Conservation (phyloP, 2,113 vertebrate species). For the Ellobius talpinus region DNA sequence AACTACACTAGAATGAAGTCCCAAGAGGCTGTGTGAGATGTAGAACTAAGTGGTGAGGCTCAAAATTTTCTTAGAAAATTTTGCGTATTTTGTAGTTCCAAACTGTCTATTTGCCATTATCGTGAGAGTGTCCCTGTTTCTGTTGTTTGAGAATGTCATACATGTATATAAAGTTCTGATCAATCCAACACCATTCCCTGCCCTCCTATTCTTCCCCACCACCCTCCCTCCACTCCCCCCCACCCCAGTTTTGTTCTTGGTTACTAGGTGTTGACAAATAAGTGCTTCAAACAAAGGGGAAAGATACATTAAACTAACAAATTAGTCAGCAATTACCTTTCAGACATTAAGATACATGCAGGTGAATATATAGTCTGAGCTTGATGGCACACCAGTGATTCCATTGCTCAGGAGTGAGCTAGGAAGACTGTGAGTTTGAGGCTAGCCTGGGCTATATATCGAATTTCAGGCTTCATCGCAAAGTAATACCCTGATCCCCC, state of each 20-base stretch:
- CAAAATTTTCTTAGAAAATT: not conserved
- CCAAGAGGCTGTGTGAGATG: not conserved
- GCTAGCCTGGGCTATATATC: not conserved
- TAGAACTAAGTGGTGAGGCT: not conserved
- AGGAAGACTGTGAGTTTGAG: not conserved
- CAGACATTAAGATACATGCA: not conserved
- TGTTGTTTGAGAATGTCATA: not conserved
- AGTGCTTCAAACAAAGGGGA: conserved; percentile 16
- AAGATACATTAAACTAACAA: not conserved
- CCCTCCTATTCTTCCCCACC: not conserved
- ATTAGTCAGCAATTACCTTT: not conserved
- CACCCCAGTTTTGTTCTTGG: not conserved
- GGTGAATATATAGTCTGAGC: not conserved
- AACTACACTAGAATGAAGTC: not conserved
- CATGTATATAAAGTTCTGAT: too few species aligned
- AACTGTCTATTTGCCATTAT: not conserved
- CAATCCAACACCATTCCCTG: too few species aligned
- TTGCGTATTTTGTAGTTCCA: conserved; percentile 24
- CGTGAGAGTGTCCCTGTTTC: not conserved
- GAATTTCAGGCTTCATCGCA: too few species aligned
- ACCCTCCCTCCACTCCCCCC: too few species aligned
- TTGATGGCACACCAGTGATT: not conserved
- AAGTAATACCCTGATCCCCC: not conserved
- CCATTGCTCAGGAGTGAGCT: not conserved
- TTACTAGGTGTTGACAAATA: not conserved